A percentile compares a stretch with the other conserved stretches of the same genome.
phyloP scores from a whole-genome alignment of 2,888 invertebrate species.

The Neoscelio sp. region DNA sequence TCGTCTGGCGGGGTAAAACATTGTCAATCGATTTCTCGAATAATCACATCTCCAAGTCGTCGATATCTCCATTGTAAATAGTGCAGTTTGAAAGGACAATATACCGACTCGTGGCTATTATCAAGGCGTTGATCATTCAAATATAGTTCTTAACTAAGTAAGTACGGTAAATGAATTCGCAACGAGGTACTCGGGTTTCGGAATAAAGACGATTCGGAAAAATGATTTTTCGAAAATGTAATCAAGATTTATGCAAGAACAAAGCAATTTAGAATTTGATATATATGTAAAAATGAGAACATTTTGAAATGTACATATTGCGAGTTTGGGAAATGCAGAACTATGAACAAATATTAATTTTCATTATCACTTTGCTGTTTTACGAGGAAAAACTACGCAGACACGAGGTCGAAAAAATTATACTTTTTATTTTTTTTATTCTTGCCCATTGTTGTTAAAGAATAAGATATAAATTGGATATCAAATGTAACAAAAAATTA shows the following conservation, averaged over 20 bases:
- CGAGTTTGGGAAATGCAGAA: not conserved
- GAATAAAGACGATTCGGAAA: slow-evolving; percentile 19
- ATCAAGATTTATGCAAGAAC: not conserved
- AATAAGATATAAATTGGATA: no score
- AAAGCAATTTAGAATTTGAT: slow-evolving; percentile 11
- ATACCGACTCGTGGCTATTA: not conserved
- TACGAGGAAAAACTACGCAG: no score
- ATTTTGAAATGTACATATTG: slow-evolving; percentile 23
- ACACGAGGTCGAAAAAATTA: slow-evolving; percentile 7
- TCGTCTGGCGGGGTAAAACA: not conserved
- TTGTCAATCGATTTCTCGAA: slow-evolving; percentile 15
- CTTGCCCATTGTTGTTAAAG: no score
- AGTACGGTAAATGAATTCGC: no score
- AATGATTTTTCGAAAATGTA: slow-evolving; percentile 19
- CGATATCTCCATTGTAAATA: slow-evolving; percentile 26
- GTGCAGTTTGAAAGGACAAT: slow-evolving; percentile 24
- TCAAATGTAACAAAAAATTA: not conserved
- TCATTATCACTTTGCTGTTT: slow-evolving; percentile 17
- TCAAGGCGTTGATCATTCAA: not conserved
- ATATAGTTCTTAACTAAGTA: slow-evolving; percentile 12
- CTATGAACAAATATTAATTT: not conserved
- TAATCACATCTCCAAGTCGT: slow-evolving; percentile 20
- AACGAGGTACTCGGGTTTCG: slow-evolving; percentile 4
- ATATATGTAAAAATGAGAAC: slow-evolving; percentile 20
- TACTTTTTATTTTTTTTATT: no score